Evolutionary conservation across 2,797 vertebrate species (phyloP).

Genomic region (Sebastes nivosus): DNA sequence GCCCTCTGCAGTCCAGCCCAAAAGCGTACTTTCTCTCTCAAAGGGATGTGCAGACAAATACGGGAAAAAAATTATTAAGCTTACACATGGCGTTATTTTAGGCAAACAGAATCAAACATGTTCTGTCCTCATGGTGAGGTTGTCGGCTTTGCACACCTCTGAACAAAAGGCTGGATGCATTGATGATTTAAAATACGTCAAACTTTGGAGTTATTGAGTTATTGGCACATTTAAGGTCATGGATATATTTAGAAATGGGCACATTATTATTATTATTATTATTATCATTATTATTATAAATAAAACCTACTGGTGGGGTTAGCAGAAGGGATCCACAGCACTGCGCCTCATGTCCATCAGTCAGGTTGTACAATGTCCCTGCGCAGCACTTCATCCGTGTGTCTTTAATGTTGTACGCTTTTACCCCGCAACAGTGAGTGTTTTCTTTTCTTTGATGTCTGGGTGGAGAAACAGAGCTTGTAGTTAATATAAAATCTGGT

Average conservation of each 20-base stretch:
- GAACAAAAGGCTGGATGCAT: neutral
- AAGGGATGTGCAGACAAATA: too few relatives aligned
- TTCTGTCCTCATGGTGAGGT: neutral
- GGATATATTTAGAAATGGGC: too few relatives aligned
- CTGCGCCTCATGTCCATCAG: rapidly evolving
- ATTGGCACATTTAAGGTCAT: neutral
- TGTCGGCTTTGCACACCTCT: neutral
- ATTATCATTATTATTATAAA: neutral
- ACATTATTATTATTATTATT: too few relatives aligned
- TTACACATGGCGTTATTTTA: too few relatives aligned
- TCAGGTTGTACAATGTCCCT: slow-evolving; percentile 46
- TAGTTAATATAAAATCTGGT: neutral
- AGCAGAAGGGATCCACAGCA: slow-evolving; percentile 69
- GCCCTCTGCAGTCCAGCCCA: too few relatives aligned
- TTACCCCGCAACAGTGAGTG: slow-evolving; percentile 61
- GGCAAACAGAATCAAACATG: neutral
- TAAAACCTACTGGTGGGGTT: neutral
- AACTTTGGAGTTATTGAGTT: too few relatives aligned
- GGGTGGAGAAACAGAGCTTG: neutral
- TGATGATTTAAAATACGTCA: neutral
- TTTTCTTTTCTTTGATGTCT: slow-evolving; percentile 10
- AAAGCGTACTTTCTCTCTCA: too few relatives aligned
- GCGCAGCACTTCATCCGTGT: slow-evolving; percentile 57
- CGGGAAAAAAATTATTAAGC: too few relatives aligned
- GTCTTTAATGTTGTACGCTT: slow-evolving; percentile 33